Evolutionary conservation across 2,888 invertebrate species (phyloP).

Genomic region (Cheilosia urbana): DNA sequence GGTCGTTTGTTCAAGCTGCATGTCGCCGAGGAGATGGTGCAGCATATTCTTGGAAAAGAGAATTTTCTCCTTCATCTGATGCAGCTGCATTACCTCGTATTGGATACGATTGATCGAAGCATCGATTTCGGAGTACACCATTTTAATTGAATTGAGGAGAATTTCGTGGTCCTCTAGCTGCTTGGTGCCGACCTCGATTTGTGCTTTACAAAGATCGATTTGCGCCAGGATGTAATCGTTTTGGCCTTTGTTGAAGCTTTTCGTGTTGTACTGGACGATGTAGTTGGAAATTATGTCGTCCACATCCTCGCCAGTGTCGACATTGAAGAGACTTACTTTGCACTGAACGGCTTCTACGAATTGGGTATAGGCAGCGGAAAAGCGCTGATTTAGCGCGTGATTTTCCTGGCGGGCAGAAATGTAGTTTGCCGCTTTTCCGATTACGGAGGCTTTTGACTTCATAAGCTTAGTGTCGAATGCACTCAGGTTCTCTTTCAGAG

Average conservation of each 20-base stretch:
- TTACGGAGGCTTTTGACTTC: constrained; percentile 79
- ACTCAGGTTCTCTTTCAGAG: constrained; percentile 76
- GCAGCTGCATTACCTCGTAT: constrained; percentile 80
- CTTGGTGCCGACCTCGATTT: constrained; percentile 78
- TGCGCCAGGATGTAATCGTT: constrained; percentile 80
- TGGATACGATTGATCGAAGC: constrained; percentile 80
- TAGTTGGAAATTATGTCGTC: constrained; percentile 81
- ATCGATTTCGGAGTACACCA: constrained; percentile 80
- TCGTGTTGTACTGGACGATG: constrained; percentile 80
- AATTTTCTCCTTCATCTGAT: constrained; percentile 83
- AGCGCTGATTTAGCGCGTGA: constrained; percentile 78
- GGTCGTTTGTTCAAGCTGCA: constrained; percentile 79
- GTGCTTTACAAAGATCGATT: constrained; percentile 79
- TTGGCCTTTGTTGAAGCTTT: constrained; percentile 79
- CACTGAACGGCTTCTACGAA: constrained; percentile 80
- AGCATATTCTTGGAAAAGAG: constrained; percentile 81
- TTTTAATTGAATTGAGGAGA: constrained; percentile 80
- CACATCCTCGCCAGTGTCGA: constrained; percentile 77
- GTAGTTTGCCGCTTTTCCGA: constrained; percentile 80
- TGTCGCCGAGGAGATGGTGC: constrained; percentile 79
- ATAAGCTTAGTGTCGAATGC: constrained; percentile 80
- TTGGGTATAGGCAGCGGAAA: constrained; percentile 77
- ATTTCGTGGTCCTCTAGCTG: constrained; percentile 81
- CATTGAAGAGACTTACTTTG: constrained; percentile 80
- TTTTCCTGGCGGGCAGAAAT: constrained; percentile 78